These are phyloP conservation scores for Diadegma fenestrale DNA, from an alignment of 2,888 invertebrate species.

Conservation along the genomic window DNA sequence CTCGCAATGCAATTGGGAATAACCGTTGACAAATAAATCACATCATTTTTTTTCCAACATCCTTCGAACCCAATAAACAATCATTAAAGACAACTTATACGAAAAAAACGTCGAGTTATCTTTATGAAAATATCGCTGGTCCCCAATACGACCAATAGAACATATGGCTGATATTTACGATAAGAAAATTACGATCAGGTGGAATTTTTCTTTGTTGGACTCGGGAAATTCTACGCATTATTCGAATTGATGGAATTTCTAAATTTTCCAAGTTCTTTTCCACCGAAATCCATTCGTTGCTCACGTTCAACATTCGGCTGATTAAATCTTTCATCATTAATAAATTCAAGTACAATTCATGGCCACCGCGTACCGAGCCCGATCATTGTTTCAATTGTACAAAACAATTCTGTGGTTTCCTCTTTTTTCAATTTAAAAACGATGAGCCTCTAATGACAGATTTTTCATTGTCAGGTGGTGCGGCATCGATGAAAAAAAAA, in stretches of 20 bases:
- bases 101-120: neutral
- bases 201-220: neutral
- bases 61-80: neutral
- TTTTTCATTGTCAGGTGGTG: neutral
- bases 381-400: neutral
- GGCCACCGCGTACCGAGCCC: neutral
- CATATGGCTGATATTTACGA: neutral
- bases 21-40: slow-evolving; percentile 31
- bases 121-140: neutral
- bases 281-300: neutral
- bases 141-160: neutral
- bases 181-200: slow-evolving; percentile 4
- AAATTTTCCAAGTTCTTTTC: neutral
- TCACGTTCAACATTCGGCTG: neutral
- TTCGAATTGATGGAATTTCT: neutral
- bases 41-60: slow-evolving; percentile 4
- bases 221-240: neutral
- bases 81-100: neutral
- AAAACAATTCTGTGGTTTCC: neutral
- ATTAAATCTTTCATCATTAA: neutral
- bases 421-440: neutral
- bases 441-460: neutral
- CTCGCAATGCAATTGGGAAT: slow-evolving; percentile 9
- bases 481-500: neutral
- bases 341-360: neutral